Percentiles rank a stretch among this genome's conserved stretches.
Conservation (phyloP, 2,797 vertebrate species). For the Fringilla coelebs region DNA sequence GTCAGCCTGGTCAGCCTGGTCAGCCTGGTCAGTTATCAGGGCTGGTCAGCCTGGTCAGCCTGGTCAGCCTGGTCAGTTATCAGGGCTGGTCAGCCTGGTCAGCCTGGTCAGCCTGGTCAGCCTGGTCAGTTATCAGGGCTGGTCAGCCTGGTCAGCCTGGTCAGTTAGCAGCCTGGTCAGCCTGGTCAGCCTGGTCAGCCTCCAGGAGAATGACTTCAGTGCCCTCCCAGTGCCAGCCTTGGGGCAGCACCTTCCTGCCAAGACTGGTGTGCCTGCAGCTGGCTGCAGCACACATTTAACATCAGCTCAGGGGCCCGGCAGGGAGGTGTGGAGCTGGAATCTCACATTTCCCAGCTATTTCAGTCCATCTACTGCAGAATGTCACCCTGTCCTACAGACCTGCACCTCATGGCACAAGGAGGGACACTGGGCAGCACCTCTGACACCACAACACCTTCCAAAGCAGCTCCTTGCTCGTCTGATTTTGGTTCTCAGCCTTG, state of each 20-base stretch:
- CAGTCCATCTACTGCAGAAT: too few relatives aligned
- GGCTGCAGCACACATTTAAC: rapidly evolving
- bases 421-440: not conserved
- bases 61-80: too few relatives aligned
- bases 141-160: too few relatives aligned
- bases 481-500: not conserved
- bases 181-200: not conserved
- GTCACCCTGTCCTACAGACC: not conserved
- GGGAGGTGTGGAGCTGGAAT: not conserved
- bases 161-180: too few relatives aligned
- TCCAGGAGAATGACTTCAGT: rapidly evolving
- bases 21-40: too few relatives aligned
- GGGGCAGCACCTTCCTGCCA: not conserved
- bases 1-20: too few relatives aligned
- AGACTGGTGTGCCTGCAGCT: not conserved
- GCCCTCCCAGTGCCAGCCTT: not conserved
- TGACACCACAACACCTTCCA: not conserved
- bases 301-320: not conserved
- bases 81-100: too few relatives aligned
- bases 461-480: not conserved
- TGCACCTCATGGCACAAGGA: rapidly evolving
- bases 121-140: too few relatives aligned
- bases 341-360: too few relatives aligned
- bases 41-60: too few relatives aligned
- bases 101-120: too few relatives aligned